Base-by-base conservation (phyloP, 2,888 invertebrate species). In the Elmis aenea region DNA sequence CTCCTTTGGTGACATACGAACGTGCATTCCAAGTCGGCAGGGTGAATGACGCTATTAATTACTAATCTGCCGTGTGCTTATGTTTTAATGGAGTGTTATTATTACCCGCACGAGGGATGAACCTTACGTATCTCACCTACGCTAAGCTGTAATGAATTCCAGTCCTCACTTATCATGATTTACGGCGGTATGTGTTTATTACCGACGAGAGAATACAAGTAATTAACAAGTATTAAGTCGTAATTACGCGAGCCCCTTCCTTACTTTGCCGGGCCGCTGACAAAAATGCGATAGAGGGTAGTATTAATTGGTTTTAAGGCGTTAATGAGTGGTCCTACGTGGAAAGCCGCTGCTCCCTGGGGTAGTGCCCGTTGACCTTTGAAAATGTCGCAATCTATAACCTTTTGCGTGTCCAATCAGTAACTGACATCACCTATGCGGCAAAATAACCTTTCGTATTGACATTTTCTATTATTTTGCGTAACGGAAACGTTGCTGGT, bases 41-140 rank as follows among this genome's bases (percentile, higher is more conserved):
- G 40, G 45, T 39, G 42, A 33, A 34, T 36, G 37, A 24, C 31
- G 46, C 50, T 52, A 56, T 57, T 57, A 58, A 56, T 59, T 59
- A 58, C 57, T 57, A 55, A 59, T 57, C 57, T 55, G 51, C 50
- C 50, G 49, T 50, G 52, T 52, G 55, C 57, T 57, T 57, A 57
- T 52, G 54, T 57, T 58, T 57, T 58, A 57, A 57, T 57, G 53
- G 55, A 55, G 55, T 55, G 55, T 55, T 57, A 56, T 57, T 56
- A 57, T 55, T 55, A 52, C 51, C 52, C 52, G 48, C 50, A 48
- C 47, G 43, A 50, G 53, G 54, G 52, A 54, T 54, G 49, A 43
- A 45, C 43, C 45, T 36, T 48, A 48, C 47, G 41, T 42, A 51
- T 45, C 36, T 48, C 48, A 50, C 51, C 47, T 46, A 39, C 38